Conservation (phyloP, 2,888 invertebrate species). For the Tachina grossa region DNA sequence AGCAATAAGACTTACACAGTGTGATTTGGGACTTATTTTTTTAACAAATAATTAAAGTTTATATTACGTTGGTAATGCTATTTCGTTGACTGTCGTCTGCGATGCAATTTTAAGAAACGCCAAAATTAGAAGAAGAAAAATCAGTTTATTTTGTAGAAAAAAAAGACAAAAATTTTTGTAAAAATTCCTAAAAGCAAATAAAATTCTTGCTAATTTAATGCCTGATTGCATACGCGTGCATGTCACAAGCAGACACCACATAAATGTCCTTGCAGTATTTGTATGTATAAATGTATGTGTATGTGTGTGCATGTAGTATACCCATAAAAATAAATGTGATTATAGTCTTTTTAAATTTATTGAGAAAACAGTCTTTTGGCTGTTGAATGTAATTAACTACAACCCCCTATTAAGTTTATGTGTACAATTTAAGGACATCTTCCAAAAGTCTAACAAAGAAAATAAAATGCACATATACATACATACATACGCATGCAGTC, state of each 20-base stretch:
- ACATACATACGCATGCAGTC: neutral
- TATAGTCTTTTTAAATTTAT: slow-evolving; percentile 24
- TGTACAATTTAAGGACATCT: slow-evolving; percentile 45
- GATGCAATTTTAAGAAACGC: too few species aligned
- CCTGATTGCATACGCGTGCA: slow-evolving; percentile 55
- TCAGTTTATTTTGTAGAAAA: neutral
- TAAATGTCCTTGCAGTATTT: neutral
- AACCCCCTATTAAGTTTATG: neutral
- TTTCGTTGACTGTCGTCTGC: too few species aligned
- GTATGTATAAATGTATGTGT: slow-evolving; percentile 9
- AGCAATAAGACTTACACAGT: too few species aligned
- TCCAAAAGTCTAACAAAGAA: slow-evolving; percentile 47
- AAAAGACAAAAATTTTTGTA: neutral
- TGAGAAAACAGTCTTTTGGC: slow-evolving; percentile 29
- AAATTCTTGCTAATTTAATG: slow-evolving; percentile 68
- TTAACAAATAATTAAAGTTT: too few species aligned
- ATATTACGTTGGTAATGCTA: too few species aligned
- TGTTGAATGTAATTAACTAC: slow-evolving; percentile 17
- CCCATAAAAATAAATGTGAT: slow-evolving; percentile 1
- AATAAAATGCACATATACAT: slow-evolving; percentile 3
- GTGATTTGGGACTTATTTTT: too few species aligned
- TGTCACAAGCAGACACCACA: slow-evolving; percentile 58
- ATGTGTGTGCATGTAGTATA: neutral
- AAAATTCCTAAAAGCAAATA: slow-evolving; percentile 22
- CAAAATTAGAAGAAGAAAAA: too few species aligned